Evolutionary conservation across 2,113 vertebrate genomes (phyloP), one percentile per base, ranked within the genome.

Genomic region (Ictidomys tridecemlineatus): DNA sequence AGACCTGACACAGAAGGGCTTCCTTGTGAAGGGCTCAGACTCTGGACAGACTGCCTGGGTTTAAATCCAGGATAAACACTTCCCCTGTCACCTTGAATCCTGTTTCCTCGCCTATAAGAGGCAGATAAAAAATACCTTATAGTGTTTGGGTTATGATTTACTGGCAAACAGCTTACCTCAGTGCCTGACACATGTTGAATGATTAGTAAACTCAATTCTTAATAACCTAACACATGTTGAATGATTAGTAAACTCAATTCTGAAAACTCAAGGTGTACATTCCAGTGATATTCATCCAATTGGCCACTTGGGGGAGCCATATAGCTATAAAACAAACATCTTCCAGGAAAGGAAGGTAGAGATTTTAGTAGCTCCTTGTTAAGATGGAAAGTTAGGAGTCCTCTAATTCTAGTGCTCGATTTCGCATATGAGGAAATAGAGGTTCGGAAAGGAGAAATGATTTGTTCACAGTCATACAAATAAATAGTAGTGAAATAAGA

Each of bases 251-350:
- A n/a, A 2, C 30, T 34, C 63, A 28, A 26, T 26, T 30, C 16
- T n/a, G 8, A 58, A 58, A 76, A 30, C 1, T 1, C 42, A 63
- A 61, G 63, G 20, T 58, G 14, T 61, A 42, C 24, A 16, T 73
- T 39, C 53, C 73, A 14, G 56, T 58, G 94, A 39, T 53, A 53
- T 56, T 95, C 32, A 51, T 78, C 5, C 4, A 1, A 14, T 16
- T 51, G 22, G 14, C 72, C 97, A 94, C 96, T 61, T 94, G 97
- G 82, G 53, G 96, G 97, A 58, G 93, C 91, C 85, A 86, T 69
- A 56, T 17, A 82, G 74, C 74, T 45, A 13, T 58, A 76, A 89
- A 93, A 91, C 34, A 65, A 72, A 42, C 13, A 30, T 1, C 11
- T n/a, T 77, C 11, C 69, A 20, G 30, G 63, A 10, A 74, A 18